Conservation (phyloP, 2,888 invertebrate species). For the Steinernema hermaphroditum region DNA sequence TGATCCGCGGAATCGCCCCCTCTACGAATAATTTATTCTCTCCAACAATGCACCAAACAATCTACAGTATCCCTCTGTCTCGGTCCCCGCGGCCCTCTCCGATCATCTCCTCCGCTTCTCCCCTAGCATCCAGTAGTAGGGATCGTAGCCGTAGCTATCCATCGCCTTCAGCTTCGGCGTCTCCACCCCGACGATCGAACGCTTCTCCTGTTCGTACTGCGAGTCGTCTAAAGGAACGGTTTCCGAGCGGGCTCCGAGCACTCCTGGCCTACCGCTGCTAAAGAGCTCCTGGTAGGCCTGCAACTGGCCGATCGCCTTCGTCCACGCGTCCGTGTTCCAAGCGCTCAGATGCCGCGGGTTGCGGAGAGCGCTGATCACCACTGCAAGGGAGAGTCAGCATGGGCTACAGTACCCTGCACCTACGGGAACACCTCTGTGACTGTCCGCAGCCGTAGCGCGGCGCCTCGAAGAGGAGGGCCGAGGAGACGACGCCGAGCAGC, state of each 20-base stretch:
- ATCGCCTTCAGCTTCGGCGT: slow-evolving; percentile 2
- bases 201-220: slow-evolving; percentile 18
- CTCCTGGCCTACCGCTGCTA: slow-evolving; percentile 34
- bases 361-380: slow-evolving; percentile 35
- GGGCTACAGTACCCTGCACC: not conserved
- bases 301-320: slow-evolving; percentile 38
- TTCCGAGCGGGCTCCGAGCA: no score
- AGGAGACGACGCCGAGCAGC: not conserved
- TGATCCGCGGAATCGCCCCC: no score
- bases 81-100: no score
- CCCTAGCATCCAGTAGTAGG: slow-evolving; percentile 28
- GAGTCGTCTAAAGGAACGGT: not conserved
- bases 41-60: no score
- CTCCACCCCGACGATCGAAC: slow-evolving; percentile 4
- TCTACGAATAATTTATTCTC: no score
- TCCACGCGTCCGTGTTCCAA: slow-evolving; percentile 38
- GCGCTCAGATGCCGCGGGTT: slow-evolving; percentile 37
- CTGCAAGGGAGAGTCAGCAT: slow-evolving; percentile 32
- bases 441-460: slow-evolving; percentile 24
- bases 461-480: not conserved
- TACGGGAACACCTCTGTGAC: slow-evolving; percentile 6
- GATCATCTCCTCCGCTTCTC: not conserved
- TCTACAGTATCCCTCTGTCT: no score
- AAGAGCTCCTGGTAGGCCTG: slow-evolving; percentile 39
- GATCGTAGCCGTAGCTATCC: slow-evolving; percentile 5